phyloP scores from a whole-genome alignment of 2,113 vertebrate species.

The Casuarius casuarius region DNA sequence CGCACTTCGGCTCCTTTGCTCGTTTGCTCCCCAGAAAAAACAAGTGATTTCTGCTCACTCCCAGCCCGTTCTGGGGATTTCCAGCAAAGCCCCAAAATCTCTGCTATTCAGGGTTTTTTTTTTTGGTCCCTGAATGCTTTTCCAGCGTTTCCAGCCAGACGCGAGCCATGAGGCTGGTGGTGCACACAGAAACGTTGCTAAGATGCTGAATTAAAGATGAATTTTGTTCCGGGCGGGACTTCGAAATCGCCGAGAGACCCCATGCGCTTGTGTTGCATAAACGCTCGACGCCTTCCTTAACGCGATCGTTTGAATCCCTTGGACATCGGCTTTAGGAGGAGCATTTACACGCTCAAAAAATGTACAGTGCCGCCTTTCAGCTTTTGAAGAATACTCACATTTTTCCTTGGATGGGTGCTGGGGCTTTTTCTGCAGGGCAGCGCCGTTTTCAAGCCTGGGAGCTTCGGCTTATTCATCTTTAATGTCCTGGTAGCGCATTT shows the following conservation, averaged over 20 bases:
- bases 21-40: too few relatives aligned
- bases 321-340: not conserved
- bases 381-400: not conserved
- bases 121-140: not conserved
- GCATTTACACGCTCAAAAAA: not conserved
- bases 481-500: not conserved
- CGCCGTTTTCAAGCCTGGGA: rapidly evolving
- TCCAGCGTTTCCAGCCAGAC: rapidly evolving
- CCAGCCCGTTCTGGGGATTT: too few relatives aligned
- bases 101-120: not conserved
- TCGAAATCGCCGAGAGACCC: not conserved
- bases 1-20: too few relatives aligned
- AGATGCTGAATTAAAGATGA: conserved; percentile 42
- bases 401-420: not conserved
- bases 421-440: not conserved
- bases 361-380: not conserved
- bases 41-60: too few relatives aligned
- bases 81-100: not conserved
- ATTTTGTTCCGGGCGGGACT: not conserved
- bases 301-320: not conserved
- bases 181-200: rapidly evolving
- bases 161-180: not conserved
- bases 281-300: not conserved
- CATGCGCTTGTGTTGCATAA: not conserved
- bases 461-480: not conserved